Evolutionary conservation across 1,140 invertebrate species (phyloP).

Genomic region (Drosophila bipectinata): DNA sequence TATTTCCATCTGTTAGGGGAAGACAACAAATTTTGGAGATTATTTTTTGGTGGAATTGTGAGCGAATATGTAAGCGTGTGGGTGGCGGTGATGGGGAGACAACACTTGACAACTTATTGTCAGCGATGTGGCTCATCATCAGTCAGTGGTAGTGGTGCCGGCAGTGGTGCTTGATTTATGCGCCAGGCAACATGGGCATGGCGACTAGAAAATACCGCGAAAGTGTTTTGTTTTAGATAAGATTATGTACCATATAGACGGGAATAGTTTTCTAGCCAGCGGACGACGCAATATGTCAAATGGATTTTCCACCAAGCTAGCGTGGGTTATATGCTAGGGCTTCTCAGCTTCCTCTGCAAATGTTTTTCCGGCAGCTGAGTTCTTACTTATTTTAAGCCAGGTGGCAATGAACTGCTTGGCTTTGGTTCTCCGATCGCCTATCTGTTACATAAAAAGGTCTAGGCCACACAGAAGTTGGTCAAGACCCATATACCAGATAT

Average conservation of each 20-base stretch:
- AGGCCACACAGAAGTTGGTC: constrained; percentile 47
- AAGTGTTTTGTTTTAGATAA: constrained; percentile 80
- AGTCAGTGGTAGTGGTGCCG: constrained; percentile 27
- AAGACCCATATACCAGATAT: constrained; percentile 1
- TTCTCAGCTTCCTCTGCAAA: constrained; percentile 43
- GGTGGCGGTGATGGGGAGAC: constrained; percentile 39
- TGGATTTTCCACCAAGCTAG: constrained; percentile 62
- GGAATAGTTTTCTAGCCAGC: constrained; percentile 13
- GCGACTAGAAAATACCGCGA: constrained; percentile 40
- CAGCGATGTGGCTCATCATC: constrained; percentile 61
- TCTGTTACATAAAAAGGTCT: constrained; percentile 71
- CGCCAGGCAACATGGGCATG: constrained; percentile 35
- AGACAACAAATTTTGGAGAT: constrained; percentile 1
- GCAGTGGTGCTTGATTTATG: constrained; percentile 62
- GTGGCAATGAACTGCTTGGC: constrained; percentile 70
- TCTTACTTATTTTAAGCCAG: constrained; percentile 60
- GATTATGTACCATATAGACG: constrained; percentile 54
- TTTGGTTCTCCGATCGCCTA: constrained; percentile 4
- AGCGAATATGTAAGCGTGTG: constrained; percentile 43
- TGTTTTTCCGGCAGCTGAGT: constrained; percentile 64
- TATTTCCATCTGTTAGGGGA: not conserved
- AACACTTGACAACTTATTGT: constrained; percentile 74
- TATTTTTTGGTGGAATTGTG: constrained; percentile 22
- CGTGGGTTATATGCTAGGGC: constrained; percentile 35
- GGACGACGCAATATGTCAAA: constrained; percentile 71